Evolutionary conservation across 2,888 invertebrate species (phyloP).

Genomic region (Mimas tiliae): DNA sequence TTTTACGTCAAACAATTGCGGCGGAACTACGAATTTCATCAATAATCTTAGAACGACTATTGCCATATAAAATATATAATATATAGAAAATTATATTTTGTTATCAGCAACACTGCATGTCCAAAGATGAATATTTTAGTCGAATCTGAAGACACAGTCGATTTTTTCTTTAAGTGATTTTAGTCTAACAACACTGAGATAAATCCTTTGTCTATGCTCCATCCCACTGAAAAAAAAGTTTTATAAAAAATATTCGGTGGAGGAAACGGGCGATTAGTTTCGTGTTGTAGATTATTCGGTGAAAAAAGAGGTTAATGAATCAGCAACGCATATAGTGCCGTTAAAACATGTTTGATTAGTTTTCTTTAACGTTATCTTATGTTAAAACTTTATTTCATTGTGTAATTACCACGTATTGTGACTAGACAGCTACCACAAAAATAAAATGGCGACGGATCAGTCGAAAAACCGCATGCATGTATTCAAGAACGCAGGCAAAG

Average conservation of each 20-base stretch:
- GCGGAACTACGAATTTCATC: slow-evolving; percentile 41
- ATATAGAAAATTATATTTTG: not conserved
- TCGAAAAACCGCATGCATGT: slow-evolving; percentile 95
- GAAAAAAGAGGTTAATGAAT: slow-evolving; percentile 71
- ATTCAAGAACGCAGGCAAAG: slow-evolving; percentile 99
- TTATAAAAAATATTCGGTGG: slow-evolving; percentile 60
- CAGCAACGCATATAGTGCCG: slow-evolving; percentile 67
- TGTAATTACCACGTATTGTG: slow-evolving; percentile 67
- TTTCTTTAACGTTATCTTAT: slow-evolving; percentile 64
- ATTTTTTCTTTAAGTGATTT: slow-evolving; percentile 11
- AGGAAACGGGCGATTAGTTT: slow-evolving; percentile 67
- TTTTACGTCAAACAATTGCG: slow-evolving; percentile 30
- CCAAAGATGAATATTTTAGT: not conserved
- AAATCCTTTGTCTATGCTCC: slow-evolving; percentile 52
- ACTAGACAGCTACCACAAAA: slow-evolving; percentile 67
- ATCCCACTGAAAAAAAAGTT: slow-evolving; percentile 48
- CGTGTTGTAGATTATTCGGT: slow-evolving; percentile 72
- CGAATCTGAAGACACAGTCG: slow-evolving; percentile 5
- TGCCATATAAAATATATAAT: slow-evolving; percentile 40
- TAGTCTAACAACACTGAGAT: slow-evolving; percentile 31
- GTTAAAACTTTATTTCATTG: slow-evolving; percentile 76
- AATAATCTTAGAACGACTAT: slow-evolving; percentile 38
- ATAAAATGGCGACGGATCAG: slow-evolving; percentile 91
- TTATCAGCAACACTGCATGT: slow-evolving; percentile 7
- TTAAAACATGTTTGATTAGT: slow-evolving; percentile 78